phyloP scores from a whole-genome alignment of 2,113 vertebrate genomes.

The Forbesichthys agassizii region DNA sequence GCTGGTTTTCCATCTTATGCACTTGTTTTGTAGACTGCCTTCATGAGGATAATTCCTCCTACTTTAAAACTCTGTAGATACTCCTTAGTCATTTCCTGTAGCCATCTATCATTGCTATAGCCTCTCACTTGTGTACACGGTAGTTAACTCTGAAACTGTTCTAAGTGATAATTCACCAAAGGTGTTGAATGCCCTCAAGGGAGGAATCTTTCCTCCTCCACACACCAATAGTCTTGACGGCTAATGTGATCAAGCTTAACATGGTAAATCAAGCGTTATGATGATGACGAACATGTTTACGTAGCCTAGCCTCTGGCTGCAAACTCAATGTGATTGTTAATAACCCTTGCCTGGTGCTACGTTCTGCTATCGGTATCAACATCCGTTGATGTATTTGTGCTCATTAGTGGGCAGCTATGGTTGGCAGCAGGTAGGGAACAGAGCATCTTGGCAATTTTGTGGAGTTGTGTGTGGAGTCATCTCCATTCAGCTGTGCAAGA shows the following conservation, averaged over 20 bases:
- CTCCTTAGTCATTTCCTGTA: constrained; percentile 13
- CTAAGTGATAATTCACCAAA: constrained; percentile 8
- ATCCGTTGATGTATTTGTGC: background rate
- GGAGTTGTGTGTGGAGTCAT: constrained; percentile 25
- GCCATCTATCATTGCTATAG: constrained; percentile 18
- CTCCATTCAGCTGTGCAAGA: constrained; percentile 52
- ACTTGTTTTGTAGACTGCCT: background rate
- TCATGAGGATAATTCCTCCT: background rate
- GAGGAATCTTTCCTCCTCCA: constrained; percentile 20
- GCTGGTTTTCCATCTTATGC: background rate
- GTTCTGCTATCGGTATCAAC: constrained; percentile 25
- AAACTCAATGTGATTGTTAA: background rate
- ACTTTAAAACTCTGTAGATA: background rate
- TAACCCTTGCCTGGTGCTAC: constrained; percentile 9
- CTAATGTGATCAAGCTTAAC: constrained; percentile 32
- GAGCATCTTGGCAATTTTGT: constrained; percentile 25
- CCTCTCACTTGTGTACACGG: constrained; percentile 9
- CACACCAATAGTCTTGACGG: constrained; percentile 26
- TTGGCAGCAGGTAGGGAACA: constrained; percentile 12
- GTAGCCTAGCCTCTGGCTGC: background rate
- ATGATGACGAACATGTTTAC: background rate
- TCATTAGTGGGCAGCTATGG: constrained; percentile 11
- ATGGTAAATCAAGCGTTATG: constrained; percentile 40
- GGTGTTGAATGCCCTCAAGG: constrained; percentile 36
- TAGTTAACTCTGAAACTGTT: constrained; percentile 22